A percentile compares a stretch with the other conserved stretches of the same genome.
These are phyloP conservation scores for Uloborus diversus DNA, from an alignment of 1,140 invertebrate species.

Conservation along the genomic window DNA sequence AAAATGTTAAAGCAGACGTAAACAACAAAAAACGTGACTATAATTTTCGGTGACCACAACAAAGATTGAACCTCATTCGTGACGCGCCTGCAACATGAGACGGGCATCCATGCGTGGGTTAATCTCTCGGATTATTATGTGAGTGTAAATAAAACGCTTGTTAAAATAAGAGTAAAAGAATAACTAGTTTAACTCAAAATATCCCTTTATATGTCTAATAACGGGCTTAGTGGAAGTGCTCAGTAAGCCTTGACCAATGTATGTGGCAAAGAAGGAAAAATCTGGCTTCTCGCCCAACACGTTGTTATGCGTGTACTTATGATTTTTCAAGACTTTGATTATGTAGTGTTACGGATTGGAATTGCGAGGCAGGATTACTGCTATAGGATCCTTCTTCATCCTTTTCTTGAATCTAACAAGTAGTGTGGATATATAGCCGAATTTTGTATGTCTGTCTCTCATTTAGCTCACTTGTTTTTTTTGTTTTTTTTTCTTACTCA, in stretches of 20 bases:
- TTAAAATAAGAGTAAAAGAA: neutral
- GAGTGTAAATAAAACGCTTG: neutral
- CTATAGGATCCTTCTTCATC: no score
- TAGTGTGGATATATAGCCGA: slow-evolving; percentile 20
- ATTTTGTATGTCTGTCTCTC: no score
- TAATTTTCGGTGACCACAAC: no score
- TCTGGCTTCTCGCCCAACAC: slow-evolving; percentile 45
- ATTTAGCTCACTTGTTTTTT: no score
- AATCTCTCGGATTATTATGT: no score
- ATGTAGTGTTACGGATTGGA: slow-evolving; percentile 10
- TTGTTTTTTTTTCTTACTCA: no score
- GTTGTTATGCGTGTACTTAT: slow-evolving; percentile 36
- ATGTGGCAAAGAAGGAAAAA: slow-evolving; percentile 28
- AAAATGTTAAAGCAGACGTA: no score
- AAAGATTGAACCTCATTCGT: no score
- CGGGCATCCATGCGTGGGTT: no score
- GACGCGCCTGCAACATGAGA: no score
- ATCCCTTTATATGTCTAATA: slow-evolving; percentile 20
- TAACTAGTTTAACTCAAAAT: neutral
- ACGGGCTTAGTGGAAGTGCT: slow-evolving; percentile 6
- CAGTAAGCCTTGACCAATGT: slow-evolving; percentile 13
- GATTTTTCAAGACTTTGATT: slow-evolving; percentile 42
- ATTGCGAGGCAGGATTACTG: slow-evolving; percentile 34
- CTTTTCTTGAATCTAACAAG: slow-evolving; percentile 39
- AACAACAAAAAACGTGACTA: no score